Percentiles rank a stretch among this genome's conserved stretches.
Conservation (phyloP, 1,140 invertebrate species). For the Aphelinus atriplicis region DNA sequence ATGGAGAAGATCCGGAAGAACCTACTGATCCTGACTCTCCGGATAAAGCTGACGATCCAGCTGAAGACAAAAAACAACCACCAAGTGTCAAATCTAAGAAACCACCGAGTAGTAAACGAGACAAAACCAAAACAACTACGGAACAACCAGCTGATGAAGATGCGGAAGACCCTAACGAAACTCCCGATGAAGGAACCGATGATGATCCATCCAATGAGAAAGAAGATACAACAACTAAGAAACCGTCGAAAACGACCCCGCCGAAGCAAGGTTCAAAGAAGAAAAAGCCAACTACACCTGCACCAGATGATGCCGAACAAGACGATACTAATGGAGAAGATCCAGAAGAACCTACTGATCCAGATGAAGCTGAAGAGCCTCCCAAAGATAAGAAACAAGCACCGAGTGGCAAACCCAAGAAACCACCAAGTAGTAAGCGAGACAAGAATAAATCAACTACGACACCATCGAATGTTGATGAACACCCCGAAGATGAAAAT, state of each 20-base stretch:
- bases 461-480: too few relatives aligned
- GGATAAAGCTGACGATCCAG: background rate
- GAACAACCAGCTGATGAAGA: background rate
- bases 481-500: background rate
- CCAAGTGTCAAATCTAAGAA: background rate
- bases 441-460: slow-evolving; percentile 1
- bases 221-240: background rate
- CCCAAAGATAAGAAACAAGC: background rate
- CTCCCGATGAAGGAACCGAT: too few relatives aligned
- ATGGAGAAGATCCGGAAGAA: slow-evolving; percentile 9
- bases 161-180: background rate
- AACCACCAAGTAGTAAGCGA: background rate
- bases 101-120: background rate
- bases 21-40: background rate
- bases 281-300: background rate
- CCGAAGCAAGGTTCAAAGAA: background rate
- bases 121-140: background rate
- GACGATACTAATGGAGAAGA: slow-evolving; percentile 16
- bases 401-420: background rate
- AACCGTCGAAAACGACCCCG: background rate
- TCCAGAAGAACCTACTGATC: slow-evolving; percentile 8
- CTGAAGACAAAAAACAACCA: background rate
- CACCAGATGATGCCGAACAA: slow-evolving; percentile 21
- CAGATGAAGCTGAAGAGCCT: background rate
- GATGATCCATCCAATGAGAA: too few relatives aligned